A percentile compares a stretch with the other conserved stretches of the same genome.
Evolutionary conservation across 2,113 vertebrate genomes (phyloP).

Genomic region (Grallaria varia): DNA sequence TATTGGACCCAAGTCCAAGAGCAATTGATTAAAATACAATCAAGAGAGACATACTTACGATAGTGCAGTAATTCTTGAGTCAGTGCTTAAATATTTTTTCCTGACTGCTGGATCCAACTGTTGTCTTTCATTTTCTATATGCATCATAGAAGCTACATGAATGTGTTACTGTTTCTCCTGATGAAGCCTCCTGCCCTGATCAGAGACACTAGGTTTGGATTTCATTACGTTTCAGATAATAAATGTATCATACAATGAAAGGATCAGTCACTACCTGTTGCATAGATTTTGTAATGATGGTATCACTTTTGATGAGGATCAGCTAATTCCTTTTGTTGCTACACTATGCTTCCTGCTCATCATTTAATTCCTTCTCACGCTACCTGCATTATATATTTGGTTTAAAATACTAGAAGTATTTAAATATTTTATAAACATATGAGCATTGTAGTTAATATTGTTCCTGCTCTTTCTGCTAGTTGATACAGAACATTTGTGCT

Average conservation of each 20-base stretch:
- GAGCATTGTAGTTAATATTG: neutral
- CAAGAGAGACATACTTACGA: neutral
- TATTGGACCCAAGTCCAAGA: constrained; percentile 8
- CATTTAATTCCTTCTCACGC: neutral
- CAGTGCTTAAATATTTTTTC: constrained; percentile 13
- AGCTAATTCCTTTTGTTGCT: neutral
- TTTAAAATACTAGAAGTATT: neutral
- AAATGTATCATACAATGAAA: neutral
- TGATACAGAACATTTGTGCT: neutral
- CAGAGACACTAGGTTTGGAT: neutral
- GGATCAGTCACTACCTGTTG: neutral
- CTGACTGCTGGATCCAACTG: neutral
- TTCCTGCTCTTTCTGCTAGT: neutral
- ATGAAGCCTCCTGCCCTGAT: neutral
- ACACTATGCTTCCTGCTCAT: neutral
- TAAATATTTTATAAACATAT: neutral
- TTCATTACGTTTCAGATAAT: neutral
- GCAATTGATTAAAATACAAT: constrained; percentile 38
- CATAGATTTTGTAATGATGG: neutral
- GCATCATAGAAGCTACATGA: neutral
- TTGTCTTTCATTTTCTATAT: neutral
- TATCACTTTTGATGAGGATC: neutral
- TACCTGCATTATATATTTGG: neutral
- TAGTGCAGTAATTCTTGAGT: neutral
- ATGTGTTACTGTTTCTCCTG: neutral